Evolutionary conservation across 2,113 vertebrate genomes (phyloP), one percentile per base, ranked within the genome.

Genomic region (Hippoglossus stenolepis): DNA sequence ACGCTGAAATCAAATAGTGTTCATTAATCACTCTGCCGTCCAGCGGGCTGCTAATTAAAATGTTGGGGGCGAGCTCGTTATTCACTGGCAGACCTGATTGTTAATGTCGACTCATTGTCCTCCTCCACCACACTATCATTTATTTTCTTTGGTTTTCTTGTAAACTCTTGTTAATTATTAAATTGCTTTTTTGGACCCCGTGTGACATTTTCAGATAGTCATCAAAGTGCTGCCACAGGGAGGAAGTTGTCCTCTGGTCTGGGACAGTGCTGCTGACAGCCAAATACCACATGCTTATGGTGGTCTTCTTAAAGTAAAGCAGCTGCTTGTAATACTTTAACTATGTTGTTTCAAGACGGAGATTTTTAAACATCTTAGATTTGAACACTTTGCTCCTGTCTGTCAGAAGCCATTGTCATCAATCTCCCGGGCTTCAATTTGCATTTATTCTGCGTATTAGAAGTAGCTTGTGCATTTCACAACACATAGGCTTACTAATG

Each of bases 81-180:
- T 93, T 95, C 94, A 95, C 91, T 90, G 92, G 93, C 89, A 86
- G 91, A 93, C 93, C 94, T 95, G 94, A 95, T 94, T 95, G 93
- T 94, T 95, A 94, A 94, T 94, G 94, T 94, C 91, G 93, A 93
- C 93, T 95, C 93, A 92, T 93, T 94, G 93, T 95, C 93, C 93
- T 94, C 92, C 87, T 92, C 91, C 89, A 89, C 85, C 84, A 78
- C 20, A 70, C 92, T 86, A 91, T 93, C 93, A 94, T 95, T 95
- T 94, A 95, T 94, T 95, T 95, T 93, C 93, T 93, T 93, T 93
- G 92, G 92, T 91, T 91, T 93, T 95, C 92, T 92, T 94, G 93
- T 95, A 92, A 93, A 94, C 94, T 91, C 89, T 84, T 92, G 92
- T 94, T 94, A 94, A 94, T 93, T 94, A 93, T 94, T 93, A 91